These are phyloP conservation scores for Distichodus sexfasciatus DNA, from an alignment of 2,797 vertebrate genomes.

Conservation along the genomic window DNA sequence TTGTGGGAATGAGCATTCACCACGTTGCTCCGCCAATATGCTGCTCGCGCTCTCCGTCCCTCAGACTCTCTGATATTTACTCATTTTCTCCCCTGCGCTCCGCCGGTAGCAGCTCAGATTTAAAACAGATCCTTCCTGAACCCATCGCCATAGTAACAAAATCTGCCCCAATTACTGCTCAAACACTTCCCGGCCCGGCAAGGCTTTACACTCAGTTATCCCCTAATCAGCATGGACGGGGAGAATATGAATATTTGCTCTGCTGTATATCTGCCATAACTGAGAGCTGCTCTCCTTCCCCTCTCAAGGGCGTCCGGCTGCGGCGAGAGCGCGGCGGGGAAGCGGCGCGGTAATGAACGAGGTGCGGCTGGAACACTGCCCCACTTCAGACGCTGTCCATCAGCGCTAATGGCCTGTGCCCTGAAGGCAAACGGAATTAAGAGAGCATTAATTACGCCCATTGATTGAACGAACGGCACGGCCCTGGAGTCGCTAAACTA, in stretches of 20 bases:
- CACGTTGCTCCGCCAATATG: background rate
- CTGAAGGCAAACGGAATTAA: constrained; percentile 51
- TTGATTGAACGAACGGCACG: constrained; percentile 40
- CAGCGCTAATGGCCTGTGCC: constrained; percentile 45
- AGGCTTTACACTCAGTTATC: constrained; percentile 34
- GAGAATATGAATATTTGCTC: constrained; percentile 32
- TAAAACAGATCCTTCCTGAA: constrained; percentile 24
- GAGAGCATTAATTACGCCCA: constrained; percentile 46
- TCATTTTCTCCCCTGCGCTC: background rate
- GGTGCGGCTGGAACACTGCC: constrained; percentile 33
- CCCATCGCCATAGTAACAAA: constrained; percentile 45
- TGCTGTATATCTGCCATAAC: constrained; percentile 23
- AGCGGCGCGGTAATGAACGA: constrained; percentile 33
- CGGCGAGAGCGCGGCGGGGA: too few species aligned
- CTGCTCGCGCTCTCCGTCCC: background rate
- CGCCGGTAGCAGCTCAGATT: constrained; percentile 7
- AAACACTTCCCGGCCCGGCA: constrained; percentile 14
- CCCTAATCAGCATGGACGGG: constrained; percentile 37
- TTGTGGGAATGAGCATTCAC: background rate
- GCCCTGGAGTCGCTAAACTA: constrained; percentile 21
- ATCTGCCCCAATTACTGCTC: constrained; percentile 35
- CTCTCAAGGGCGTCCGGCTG: constrained; percentile 7
- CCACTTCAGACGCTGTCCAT: constrained; percentile 38
- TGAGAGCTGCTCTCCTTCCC: constrained; percentile 6
- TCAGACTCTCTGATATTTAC: constrained; percentile 7